Conservation (phyloP, 2,797 vertebrate genomes). For the Phyllotis vaccarum region DNA sequence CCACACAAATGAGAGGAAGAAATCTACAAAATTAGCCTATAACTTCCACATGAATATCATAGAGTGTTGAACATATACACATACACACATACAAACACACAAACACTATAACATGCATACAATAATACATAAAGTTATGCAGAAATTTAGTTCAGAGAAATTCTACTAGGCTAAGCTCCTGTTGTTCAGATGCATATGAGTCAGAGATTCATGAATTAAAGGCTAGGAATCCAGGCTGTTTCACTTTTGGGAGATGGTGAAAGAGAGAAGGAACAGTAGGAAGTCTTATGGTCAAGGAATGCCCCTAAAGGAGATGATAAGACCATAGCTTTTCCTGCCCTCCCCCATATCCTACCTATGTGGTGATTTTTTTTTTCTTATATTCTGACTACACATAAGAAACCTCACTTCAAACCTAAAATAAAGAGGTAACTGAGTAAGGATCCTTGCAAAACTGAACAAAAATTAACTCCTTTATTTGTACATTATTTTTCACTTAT, state of each 20-base stretch:
- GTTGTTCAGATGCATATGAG: not conserved
- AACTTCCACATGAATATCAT: not conserved
- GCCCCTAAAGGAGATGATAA: not conserved
- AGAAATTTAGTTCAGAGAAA: not conserved
- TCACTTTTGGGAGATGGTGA: not conserved
- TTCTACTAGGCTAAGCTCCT: not conserved
- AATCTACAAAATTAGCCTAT: not conserved
- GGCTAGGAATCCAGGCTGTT: not conserved
- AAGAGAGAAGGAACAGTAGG: not conserved
- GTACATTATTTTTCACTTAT: not conserved
- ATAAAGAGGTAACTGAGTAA: not conserved
- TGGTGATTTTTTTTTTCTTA: not conserved
- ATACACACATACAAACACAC: not conserved
- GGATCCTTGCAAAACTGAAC: not conserved
- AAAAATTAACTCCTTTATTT: not conserved
- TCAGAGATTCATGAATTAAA: not conserved
- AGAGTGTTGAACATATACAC: not conserved
- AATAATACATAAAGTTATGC: not conserved
- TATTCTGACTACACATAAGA: not conserved
- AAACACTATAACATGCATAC: not conserved
- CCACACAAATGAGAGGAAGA: not conserved
- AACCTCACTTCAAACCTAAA: not conserved
- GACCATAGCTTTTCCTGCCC: rapidly evolving
- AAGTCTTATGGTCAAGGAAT: not conserved
- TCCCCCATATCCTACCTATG: not conserved